phyloP scores from a whole-genome alignment of 2,797 vertebrate species.

The Prionace glauca region DNA sequence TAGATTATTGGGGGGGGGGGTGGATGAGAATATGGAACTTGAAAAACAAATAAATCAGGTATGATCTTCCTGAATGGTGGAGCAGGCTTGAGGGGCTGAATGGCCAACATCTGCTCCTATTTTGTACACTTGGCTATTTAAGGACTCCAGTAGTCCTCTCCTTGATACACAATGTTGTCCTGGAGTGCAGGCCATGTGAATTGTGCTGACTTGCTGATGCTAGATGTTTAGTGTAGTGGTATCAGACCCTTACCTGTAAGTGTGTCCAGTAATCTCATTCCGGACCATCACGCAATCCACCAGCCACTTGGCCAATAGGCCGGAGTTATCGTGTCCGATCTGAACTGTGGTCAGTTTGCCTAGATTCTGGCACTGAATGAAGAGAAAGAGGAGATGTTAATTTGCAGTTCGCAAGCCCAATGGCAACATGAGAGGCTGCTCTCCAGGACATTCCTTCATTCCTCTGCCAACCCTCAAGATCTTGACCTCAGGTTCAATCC shows the following conservation, averaged over 20 bases:
- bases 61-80: too few species aligned
- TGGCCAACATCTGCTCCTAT: too few species aligned
- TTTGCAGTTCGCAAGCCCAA: neutral
- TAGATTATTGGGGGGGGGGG: too few species aligned
- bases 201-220: neutral
- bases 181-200: neutral
- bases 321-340: slow-evolving; percentile 94
- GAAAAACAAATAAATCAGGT: too few species aligned
- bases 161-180: neutral
- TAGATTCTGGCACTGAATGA: slow-evolving; percentile 84
- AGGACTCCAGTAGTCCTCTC: neutral
- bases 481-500: neutral
- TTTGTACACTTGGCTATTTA: neutral
- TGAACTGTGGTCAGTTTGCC: slow-evolving; percentile 91
- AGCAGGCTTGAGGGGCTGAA: too few species aligned
- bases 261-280: slow-evolving; percentile 94
- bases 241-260: slow-evolving; percentile 72
- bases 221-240: too few species aligned
- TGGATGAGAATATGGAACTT: too few species aligned
- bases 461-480: neutral
- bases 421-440: neutral
- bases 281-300: slow-evolving; percentile 96
- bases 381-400: neutral
- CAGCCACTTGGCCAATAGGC: slow-evolving; percentile 92
- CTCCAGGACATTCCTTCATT: neutral